Evolutionary conservation across 2,888 invertebrate species (phyloP).

Genomic region (Formica aserva): DNA sequence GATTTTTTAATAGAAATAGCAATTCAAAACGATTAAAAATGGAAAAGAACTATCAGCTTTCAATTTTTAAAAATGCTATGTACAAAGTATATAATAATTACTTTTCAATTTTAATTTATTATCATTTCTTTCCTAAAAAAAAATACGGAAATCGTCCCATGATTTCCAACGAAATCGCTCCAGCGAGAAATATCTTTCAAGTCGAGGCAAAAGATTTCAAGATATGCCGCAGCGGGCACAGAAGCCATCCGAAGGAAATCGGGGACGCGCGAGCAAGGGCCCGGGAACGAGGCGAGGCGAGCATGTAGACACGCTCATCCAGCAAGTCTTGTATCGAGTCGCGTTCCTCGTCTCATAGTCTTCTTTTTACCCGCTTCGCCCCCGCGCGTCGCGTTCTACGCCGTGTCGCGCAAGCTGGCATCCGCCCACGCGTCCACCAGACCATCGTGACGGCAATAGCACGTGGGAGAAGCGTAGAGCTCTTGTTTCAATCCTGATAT

Average conservation of each 20-base stretch:
- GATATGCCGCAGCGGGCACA: conserved; percentile 20
- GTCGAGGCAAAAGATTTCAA: conserved; percentile 10
- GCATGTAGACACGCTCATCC: conserved; percentile 74
- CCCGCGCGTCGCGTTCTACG: conserved; percentile 34
- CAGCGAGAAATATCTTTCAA: background rate
- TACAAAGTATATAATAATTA: background rate
- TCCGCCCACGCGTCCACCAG: conserved; percentile 75
- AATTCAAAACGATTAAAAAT: background rate
- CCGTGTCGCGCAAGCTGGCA: conserved; percentile 79
- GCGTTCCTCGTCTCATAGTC: conserved; percentile 26
- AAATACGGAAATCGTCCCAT: background rate
- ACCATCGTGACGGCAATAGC: conserved; percentile 56
- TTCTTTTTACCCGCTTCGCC: conserved; percentile 44
- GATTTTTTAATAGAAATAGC: background rate
- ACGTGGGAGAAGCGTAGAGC: conserved; percentile 61
- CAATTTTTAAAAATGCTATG: background rate
- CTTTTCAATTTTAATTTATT: background rate
- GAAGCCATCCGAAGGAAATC: conserved; percentile 64
- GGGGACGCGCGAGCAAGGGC: conserved; percentile 66
- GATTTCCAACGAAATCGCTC: background rate
- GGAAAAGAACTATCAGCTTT: background rate
- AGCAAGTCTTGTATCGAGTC: conserved; percentile 64
- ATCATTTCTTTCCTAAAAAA: background rate
- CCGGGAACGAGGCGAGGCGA: conserved; percentile 57
- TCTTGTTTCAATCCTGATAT: conserved; percentile 55